A percentile compares a stretch with the other conserved stretches of the same genome.
phyloP scores from a whole-genome alignment of 2,113 vertebrate species.

The Aix galericulata region DNA sequence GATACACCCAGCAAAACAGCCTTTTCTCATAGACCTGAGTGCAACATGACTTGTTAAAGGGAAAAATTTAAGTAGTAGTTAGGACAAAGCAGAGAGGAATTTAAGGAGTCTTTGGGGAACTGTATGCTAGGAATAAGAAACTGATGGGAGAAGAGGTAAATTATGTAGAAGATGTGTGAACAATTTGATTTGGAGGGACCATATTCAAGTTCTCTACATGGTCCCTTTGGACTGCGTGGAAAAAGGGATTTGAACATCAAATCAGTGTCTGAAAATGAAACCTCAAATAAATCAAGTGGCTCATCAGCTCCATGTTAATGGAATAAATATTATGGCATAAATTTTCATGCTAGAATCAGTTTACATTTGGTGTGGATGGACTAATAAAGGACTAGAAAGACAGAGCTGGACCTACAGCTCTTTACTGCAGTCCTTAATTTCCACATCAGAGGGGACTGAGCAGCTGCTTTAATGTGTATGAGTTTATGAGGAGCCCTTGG shows the following conservation, averaged over 20 bases:
- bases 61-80: background rate
- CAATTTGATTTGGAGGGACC: background rate
- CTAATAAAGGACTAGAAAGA: background rate
- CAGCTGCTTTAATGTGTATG: background rate
- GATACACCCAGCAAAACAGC: background rate
- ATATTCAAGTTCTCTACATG: background rate
- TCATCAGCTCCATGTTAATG: background rate
- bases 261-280: background rate
- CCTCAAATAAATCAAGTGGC: background rate
- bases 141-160: background rate
- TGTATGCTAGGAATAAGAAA: background rate
- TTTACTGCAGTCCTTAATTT: background rate
- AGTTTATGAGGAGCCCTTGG: background rate
- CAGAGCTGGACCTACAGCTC: background rate
- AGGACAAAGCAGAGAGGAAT: background rate
- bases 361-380: background rate
- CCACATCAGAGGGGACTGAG: background rate
- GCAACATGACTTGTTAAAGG: rapidly evolving
- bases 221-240: background rate
- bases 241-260: background rate
- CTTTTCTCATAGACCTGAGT: background rate
- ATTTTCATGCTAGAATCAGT: background rate
- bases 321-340: background rate
- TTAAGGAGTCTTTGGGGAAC: background rate
- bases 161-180: background rate